Evolutionary conservation across 2,888 invertebrate genomes (phyloP).

Genomic region (Apamea epomidion): DNA sequence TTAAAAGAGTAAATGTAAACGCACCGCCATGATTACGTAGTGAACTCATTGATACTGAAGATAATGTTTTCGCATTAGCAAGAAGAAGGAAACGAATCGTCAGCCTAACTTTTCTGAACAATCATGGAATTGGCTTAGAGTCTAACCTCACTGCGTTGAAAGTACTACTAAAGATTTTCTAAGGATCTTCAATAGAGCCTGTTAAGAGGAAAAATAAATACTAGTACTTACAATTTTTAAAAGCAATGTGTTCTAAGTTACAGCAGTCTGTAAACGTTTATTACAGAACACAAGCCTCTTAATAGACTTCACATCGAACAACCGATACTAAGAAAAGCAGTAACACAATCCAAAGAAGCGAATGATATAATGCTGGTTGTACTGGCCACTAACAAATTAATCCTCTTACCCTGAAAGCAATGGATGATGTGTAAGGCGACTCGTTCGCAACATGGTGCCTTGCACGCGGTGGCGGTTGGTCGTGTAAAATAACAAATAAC

Average conservation of each 20-base stretch:
- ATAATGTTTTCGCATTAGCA: not conserved
- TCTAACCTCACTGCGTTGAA: not conserved
- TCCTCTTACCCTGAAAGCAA: slow-evolving; percentile 27
- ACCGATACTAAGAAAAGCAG: not conserved
- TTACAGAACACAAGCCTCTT: slow-evolving; percentile 27
- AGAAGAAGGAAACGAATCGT: not conserved
- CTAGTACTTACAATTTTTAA: not conserved
- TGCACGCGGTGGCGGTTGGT: slow-evolving; percentile 49
- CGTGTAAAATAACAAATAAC: slow-evolving; percentile 79
- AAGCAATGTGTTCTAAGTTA: slow-evolving; percentile 2
- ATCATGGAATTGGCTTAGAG: not conserved
- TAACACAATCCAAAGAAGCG: slow-evolving; percentile 1
- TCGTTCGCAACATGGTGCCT: slow-evolving; percentile 48
- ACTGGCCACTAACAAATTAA: slow-evolving; percentile 5
- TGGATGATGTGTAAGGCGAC: slow-evolving; percentile 43
- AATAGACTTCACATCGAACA: slow-evolving; percentile 8
- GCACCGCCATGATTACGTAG: not conserved
- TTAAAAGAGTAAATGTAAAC: slow-evolving; percentile 1
- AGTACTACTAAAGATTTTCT: not conserved
- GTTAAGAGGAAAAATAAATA: not conserved
- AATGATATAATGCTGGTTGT: slow-evolving; percentile 8
- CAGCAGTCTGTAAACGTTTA: not conserved
- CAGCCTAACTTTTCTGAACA: not conserved
- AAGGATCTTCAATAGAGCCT: not conserved
- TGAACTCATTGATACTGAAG: not conserved